Percentiles rank a stretch among this genome's conserved stretches.
Evolutionary conservation across 2,888 invertebrate species (phyloP).

Genomic region (Agrotis ipsilon): DNA sequence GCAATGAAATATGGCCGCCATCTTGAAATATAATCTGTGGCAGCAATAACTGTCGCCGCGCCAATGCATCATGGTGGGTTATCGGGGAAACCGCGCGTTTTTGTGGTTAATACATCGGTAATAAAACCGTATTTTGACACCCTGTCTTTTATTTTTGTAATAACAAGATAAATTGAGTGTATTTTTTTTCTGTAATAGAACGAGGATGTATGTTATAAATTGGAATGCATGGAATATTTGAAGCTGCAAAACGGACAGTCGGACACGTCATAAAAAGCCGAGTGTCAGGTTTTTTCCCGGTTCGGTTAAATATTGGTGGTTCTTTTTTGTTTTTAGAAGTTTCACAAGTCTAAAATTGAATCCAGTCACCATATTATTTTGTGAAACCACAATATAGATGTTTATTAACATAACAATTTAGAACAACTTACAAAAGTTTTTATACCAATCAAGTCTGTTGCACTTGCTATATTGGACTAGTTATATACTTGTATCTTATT

Average conservation of each 20-base stretch:
- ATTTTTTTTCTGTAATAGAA: conserved; percentile 1
- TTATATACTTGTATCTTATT: not conserved
- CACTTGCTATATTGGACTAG: too few relatives aligned
- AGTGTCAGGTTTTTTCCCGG: not conserved
- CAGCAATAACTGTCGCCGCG: conserved; percentile 71
- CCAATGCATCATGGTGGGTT: conserved; percentile 67
- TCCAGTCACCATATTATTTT: not conserved
- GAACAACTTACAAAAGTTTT: not conserved
- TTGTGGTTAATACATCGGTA: conserved; percentile 59
- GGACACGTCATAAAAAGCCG: not conserved
- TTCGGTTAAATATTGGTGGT: too few relatives aligned
- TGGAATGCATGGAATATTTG: not conserved
- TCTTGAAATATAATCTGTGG: conserved; percentile 76
- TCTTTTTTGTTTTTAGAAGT: not conserved
- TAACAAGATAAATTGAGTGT: conserved; percentile 43
- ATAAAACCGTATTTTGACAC: conserved; percentile 39
- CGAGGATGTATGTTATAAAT: not conserved
- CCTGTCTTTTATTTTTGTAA: conserved; percentile 43
- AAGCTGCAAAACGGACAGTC: not conserved
- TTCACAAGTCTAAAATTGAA: too few relatives aligned
- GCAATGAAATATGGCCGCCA: conserved; percentile 65
- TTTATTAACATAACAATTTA: too few relatives aligned
- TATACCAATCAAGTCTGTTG: not conserved
- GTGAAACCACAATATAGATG: not conserved
- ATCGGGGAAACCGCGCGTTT: conserved; percentile 41